These are phyloP conservation scores for Orientallactaga bullata DNA, from an alignment of 2,113 vertebrate species.

Conservation along the genomic window DNA sequence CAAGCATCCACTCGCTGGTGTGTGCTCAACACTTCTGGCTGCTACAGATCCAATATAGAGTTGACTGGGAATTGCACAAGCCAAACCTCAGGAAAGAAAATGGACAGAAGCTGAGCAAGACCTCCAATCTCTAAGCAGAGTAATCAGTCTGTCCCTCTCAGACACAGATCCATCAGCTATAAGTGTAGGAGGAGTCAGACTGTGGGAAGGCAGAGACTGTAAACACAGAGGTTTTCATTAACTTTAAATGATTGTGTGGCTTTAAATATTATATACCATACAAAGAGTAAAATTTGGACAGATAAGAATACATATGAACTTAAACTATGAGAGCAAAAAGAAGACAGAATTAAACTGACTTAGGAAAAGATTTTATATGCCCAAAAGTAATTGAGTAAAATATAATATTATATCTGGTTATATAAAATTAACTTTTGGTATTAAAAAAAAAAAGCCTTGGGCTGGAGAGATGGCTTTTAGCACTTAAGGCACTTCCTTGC, in stretches of 20 bases:
- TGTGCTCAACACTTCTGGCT: slow-evolving; percentile 22
- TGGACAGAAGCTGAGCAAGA: slow-evolving; percentile 13
- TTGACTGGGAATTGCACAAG: not conserved
- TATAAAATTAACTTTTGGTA: slow-evolving; percentile 34
- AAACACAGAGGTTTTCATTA: slow-evolving; percentile 35
- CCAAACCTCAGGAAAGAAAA: slow-evolving; percentile 29
- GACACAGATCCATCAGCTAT: not conserved
- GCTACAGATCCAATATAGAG: not conserved
- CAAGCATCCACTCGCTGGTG: not conserved
- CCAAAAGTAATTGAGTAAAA: not conserved
- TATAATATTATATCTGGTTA: not conserved
- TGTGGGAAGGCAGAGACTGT: not conserved
- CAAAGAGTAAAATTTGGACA: not conserved
- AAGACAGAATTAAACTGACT: not conserved
- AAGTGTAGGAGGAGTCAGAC: not conserved
- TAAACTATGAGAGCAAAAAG: not conserved
- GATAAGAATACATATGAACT: not conserved
- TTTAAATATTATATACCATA: slow-evolving; percentile 8
- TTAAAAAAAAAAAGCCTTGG: not conserved
- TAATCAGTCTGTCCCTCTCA: not conserved
- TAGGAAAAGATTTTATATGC: slow-evolving; percentile 8
- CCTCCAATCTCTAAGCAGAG: not conserved
- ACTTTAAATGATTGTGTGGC: not conserved
- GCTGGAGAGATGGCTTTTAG: not conserved
- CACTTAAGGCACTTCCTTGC: not conserved